Evolutionary conservation across 1,140 invertebrate species (phyloP).

Genomic region (Euura lappo): DNA sequence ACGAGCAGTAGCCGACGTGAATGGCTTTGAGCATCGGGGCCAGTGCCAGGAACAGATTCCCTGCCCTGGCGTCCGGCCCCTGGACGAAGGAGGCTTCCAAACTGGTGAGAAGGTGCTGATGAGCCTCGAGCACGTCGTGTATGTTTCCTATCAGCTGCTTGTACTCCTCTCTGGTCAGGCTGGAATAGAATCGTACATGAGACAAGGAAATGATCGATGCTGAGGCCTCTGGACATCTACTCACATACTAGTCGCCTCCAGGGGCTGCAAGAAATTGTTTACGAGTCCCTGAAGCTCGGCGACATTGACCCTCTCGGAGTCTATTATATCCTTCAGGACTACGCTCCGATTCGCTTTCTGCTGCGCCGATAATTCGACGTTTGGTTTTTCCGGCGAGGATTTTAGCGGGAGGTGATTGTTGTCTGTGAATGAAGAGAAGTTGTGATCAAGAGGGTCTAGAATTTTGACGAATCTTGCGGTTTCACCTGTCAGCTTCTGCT

Average conservation of each 20-base stretch:
- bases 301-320: conserved; percentile 90
- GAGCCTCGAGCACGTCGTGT: conserved; percentile 82
- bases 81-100: conserved; percentile 78
- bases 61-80: conserved; percentile 82
- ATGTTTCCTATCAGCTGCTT: conserved; percentile 87
- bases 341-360: conserved; percentile 75
- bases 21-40: conserved; percentile 87
- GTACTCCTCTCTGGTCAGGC: conserved; percentile 85
- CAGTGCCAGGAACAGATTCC: conserved; percentile 87
- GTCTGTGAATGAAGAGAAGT: conserved; percentile 48
- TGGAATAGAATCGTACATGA: conserved; percentile 53
- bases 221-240: conserved; percentile 45
- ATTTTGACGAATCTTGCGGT: background rate
- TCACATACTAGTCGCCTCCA: conserved; percentile 87
- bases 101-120: conserved; percentile 78
- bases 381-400: conserved; percentile 69
- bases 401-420: conserved; percentile 60
- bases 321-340: conserved; percentile 91
- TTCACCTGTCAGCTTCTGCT: conserved; percentile 71
- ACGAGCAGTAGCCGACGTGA: conserved; percentile 87
- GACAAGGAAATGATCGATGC: background rate
- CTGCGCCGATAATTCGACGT: conserved; percentile 60
- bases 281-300: conserved; percentile 85
- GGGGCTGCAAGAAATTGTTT: conserved; percentile 82
- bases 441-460: conserved; percentile 4